Conservation (phyloP, 2,797 vertebrate species). For the Falco berigora region DNA sequence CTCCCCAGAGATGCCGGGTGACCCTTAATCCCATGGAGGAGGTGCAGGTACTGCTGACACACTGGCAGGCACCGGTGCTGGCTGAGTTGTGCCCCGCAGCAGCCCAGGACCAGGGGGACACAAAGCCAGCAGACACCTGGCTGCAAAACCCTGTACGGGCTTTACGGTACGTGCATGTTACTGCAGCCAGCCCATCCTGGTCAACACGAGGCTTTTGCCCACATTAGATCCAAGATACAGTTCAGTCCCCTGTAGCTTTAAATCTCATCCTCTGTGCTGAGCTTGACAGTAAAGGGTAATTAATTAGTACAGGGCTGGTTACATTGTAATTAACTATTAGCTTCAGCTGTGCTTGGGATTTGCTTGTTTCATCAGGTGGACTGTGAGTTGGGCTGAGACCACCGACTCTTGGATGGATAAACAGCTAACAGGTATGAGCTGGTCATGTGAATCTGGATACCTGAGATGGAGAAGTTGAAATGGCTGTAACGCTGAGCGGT, state of each 20-base stretch:
- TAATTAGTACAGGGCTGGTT: not conserved
- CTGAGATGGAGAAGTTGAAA: not conserved
- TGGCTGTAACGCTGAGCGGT: not conserved
- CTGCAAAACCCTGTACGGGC: not conserved
- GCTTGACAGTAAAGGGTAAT: not conserved
- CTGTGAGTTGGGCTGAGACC: not conserved
- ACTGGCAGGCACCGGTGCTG: rapidly evolving
- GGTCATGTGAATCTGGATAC: not conserved
- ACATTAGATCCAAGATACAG: not conserved
- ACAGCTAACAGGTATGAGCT: not conserved
- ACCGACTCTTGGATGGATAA: not conserved
- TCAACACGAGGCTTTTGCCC: not conserved
- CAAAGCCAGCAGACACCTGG: not conserved
- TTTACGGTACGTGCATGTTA: rapidly evolving
- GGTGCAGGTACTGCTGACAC: not conserved
- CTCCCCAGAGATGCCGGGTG: not conserved
- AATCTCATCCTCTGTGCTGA: not conserved
- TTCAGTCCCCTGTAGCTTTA: not conserved
- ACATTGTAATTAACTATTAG: not conserved
- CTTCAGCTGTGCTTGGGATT: not conserved
- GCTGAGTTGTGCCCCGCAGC: not conserved
- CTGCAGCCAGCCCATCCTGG: not conserved
- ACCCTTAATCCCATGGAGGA: rapidly evolving
- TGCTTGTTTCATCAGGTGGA: not conserved
- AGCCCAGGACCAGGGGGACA: not conserved